A percentile compares a stretch with the other conserved stretches of the same genome.
Evolutionary conservation across 1,140 invertebrate species (phyloP).

Genomic region (Bursaphelenchus mucronatus): DNA sequence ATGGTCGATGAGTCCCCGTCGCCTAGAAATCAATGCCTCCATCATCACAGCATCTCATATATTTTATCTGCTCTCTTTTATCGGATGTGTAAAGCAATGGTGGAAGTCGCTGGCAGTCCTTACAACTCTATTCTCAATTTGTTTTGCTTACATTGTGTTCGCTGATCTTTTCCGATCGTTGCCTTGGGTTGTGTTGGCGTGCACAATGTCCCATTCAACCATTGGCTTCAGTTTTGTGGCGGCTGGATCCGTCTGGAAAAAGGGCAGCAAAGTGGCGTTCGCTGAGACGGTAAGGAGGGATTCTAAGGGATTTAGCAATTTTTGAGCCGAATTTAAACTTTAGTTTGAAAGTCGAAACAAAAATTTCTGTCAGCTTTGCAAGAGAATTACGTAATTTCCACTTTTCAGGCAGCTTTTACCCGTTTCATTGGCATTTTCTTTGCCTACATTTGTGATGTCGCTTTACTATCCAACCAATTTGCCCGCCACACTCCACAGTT

Average conservation of each 20-base stretch:
- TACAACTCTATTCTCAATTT: slow-evolving; percentile 20
- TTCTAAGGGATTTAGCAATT: no score
- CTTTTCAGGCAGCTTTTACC: slow-evolving; percentile 39
- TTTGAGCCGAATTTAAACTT: no score
- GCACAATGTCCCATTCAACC: slow-evolving; percentile 6
- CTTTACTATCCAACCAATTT: slow-evolving; percentile 37
- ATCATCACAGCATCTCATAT: slow-evolving; percentile 36
- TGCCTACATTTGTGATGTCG: slow-evolving; percentile 33
- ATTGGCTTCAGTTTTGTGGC: slow-evolving; percentile 19
- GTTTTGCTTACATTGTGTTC: slow-evolving; percentile 35
- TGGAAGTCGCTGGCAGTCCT: slow-evolving; percentile 28
- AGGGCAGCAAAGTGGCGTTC: slow-evolving; percentile 40
- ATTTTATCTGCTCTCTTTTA: slow-evolving; percentile 35
- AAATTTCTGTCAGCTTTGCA: no score
- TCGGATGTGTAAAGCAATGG: slow-evolving; percentile 32
- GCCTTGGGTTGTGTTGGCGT: slow-evolving; percentile 27
- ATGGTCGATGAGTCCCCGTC: slow-evolving; percentile 37
- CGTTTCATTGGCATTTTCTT: slow-evolving; percentile 42
- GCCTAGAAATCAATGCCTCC: slow-evolving; percentile 37
- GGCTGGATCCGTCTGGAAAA: slow-evolving; percentile 42
- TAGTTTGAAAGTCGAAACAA: background rate
- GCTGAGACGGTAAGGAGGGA: slow-evolving; percentile 33
- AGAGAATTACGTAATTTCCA: background rate
- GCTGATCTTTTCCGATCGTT: slow-evolving; percentile 38
- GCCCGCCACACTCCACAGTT: slow-evolving; percentile 36